Conservation (phyloP, 2,888 invertebrate genomes). For the Catotricha subobsoleta region DNA sequence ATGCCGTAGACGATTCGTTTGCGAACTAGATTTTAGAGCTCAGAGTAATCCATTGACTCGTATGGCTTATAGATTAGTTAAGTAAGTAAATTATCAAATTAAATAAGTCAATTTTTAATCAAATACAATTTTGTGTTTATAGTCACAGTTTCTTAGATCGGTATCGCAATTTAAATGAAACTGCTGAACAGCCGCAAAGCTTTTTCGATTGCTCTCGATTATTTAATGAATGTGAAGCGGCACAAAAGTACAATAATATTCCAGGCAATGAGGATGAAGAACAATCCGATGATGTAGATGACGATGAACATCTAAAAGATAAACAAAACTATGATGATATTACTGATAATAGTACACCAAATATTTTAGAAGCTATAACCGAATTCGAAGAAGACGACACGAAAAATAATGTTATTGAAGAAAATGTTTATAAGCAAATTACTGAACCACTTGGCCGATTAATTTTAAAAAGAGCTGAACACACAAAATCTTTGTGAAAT, state of each 20-base stretch:
- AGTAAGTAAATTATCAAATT: too few relatives aligned
- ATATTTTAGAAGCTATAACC: too few relatives aligned
- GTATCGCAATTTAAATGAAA: constrained; percentile 7
- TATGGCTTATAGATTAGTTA: constrained; percentile 26
- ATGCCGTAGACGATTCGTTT: constrained; percentile 33
- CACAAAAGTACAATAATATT: constrained; percentile 23
- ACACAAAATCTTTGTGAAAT: too few relatives aligned
- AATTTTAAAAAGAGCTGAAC: too few relatives aligned
- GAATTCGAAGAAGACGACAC: too few relatives aligned
- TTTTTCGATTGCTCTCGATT: constrained; percentile 24
- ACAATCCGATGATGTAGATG: constrained; percentile 20
- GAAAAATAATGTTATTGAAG: too few relatives aligned
- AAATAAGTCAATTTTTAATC: too few relatives aligned
- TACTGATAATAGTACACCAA: background rate
- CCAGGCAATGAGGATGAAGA: constrained; percentile 26
- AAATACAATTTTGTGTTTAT: background rate
- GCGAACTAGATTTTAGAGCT: constrained; percentile 32
- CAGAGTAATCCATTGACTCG: constrained; percentile 24
- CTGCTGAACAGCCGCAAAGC: constrained; percentile 16
- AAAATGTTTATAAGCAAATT: too few relatives aligned
- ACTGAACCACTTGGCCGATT: too few relatives aligned
- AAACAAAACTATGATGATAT: background rate
- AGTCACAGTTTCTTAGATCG: constrained; percentile 2
- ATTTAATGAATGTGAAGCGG: constrained; percentile 23
- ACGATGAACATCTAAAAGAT: constrained; percentile 14